Conservation (phyloP, 1,140 invertebrate species). For the Zophobas morio region DNA sequence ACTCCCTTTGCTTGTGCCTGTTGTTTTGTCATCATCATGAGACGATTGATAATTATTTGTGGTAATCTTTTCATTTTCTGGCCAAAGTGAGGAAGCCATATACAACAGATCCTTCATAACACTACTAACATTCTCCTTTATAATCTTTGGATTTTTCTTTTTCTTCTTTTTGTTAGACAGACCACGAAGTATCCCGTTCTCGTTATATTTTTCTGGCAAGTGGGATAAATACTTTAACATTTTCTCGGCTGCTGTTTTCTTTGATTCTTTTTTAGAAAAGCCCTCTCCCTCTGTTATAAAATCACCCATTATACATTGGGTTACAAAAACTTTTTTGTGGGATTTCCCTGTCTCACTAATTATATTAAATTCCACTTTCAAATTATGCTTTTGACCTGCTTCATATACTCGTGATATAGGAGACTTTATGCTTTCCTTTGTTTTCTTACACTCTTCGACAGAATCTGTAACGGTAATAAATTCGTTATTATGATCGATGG, state of each 20-base stretch:
- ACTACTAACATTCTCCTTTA: constrained; percentile 56
- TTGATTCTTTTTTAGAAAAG: constrained; percentile 62
- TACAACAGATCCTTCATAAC: constrained; percentile 53
- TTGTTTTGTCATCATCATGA: neutral
- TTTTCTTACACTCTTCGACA: constrained; percentile 52
- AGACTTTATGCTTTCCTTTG: constrained; percentile 57
- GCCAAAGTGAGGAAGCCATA: constrained; percentile 43
- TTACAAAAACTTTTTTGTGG: constrained; percentile 60
- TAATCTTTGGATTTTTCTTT: constrained; percentile 55
- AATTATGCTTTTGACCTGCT: constrained; percentile 53
- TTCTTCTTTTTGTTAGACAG: constrained; percentile 55
- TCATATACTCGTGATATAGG: constrained; percentile 61
- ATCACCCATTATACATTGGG: constrained; percentile 56
- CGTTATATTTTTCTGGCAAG: constrained; percentile 48
- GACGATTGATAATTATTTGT: neutral
- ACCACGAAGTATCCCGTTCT: constrained; percentile 7
- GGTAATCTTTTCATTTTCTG: constrained; percentile 8
- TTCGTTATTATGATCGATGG: neutral
- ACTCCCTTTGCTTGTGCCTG: constrained; percentile 32
- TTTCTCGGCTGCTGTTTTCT: constrained; percentile 58
- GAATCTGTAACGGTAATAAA: constrained; percentile 4
- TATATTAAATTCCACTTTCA: constrained; percentile 58
- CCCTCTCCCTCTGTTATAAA: constrained; percentile 55
- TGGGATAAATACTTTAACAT: constrained; percentile 56
- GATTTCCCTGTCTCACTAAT: constrained; percentile 55